Evolutionary conservation across 1,140 invertebrate species (phyloP).

Genomic region (Habropoda laboriosa): DNA sequence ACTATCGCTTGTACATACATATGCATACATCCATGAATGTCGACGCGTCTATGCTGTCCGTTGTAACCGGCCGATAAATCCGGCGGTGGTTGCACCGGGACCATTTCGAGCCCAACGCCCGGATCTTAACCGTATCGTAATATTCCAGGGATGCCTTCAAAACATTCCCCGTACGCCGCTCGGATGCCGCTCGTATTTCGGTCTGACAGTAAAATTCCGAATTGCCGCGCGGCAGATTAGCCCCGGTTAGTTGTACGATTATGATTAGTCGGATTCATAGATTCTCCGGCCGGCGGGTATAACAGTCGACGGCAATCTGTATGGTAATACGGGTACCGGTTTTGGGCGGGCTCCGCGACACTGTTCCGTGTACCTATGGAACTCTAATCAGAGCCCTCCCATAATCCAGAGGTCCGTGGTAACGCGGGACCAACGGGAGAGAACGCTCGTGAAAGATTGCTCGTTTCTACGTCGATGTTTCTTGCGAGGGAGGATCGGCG

Average conservation of each 20-base stretch:
- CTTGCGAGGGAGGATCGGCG: no score
- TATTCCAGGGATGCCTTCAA: neutral
- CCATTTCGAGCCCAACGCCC: neutral
- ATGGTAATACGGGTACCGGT: constrained; percentile 76
- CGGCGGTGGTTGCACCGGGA: neutral
- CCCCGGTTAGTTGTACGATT: constrained; percentile 53
- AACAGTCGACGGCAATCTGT: constrained; percentile 72
- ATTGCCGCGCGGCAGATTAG: constrained; percentile 45
- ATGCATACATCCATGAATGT: neutral
- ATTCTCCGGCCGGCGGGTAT: constrained; percentile 46
- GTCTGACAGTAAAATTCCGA: constrained; percentile 31
- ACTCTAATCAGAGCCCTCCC: constrained; percentile 62
- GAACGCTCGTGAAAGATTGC: constrained; percentile 45
- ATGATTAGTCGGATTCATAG: constrained; percentile 62
- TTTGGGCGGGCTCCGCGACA: constrained; percentile 67
- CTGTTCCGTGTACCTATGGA: constrained; percentile 53
- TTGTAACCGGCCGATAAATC: constrained; percentile 7
- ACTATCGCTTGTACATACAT: no score
- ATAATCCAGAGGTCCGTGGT: constrained; percentile 54
- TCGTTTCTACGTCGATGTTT: constrained; percentile 31
- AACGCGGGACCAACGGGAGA: constrained; percentile 36
- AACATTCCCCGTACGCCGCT: neutral
- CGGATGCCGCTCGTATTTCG: constrained; percentile 10
- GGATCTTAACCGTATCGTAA: constrained; percentile 31
- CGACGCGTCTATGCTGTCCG: neutral